Evolutionary conservation across 2,888 invertebrate species (phyloP), one percentile per base, ranked within the genome.

Genomic region (Xanthorhoe spadicearia): DNA sequence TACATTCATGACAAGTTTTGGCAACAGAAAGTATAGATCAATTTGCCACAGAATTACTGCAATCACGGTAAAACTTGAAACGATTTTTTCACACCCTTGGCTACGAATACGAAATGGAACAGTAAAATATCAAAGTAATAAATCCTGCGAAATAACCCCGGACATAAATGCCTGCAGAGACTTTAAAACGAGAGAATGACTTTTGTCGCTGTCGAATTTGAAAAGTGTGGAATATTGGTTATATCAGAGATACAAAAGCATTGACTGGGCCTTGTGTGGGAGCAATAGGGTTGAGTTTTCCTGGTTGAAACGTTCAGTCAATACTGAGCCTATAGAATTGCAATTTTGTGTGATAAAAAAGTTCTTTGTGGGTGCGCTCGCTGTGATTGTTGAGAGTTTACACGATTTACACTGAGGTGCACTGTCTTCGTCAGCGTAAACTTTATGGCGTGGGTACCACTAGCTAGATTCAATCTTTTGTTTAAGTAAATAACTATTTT

Each of bases 201-300:
- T 59, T 59, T 59, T 59, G 58, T 48, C 38, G 58, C 38, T 48
- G 58, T 38, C 50, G 49, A 57, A 57, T 49, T 57, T 50, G 18
- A 23, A 57, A 48, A 46, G 32, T 19, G 38, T 4, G 23, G 56
- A 56, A 56, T 46, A 56, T 56, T 56, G 57, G 57, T 28, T 57
- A 13, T 48, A 15, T 48, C 28, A 49, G 48, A 48, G 1, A 28
- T 28, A 57, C 15, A 49, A 48, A 48, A 28, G 23, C 8, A 15
- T n/a, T 46, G 7, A 7, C 1, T 56, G 56, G n/a, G 17, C 46
- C 23, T 19, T 46, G 38, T 56, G 19, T 8, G 4, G 0, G 13
- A 5, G 46, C 8, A 13, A 7, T 46, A 56, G 13, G 46, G 46
- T 46, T 15, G 23, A 23, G 10, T 32, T 18, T 56, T 18, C 2